Conservation (phyloP, 2,888 invertebrate genomes). For the Xanthorhoe designata region DNA sequence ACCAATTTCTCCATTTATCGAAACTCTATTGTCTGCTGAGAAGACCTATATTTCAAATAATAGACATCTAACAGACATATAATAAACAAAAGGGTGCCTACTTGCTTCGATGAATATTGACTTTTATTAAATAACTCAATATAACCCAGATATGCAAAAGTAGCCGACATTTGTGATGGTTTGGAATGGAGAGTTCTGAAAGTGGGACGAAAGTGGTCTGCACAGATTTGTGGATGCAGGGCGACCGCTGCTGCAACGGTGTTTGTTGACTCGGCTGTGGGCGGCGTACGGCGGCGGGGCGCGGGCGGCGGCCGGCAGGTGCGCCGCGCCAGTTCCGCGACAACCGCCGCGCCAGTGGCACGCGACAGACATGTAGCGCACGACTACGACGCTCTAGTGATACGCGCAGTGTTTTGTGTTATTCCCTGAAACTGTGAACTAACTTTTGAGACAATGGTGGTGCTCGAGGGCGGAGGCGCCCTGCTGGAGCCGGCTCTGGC, state of each 20-base stretch:
- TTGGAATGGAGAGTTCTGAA: slow-evolving; percentile 58
- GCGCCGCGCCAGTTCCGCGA: slow-evolving; percentile 79
- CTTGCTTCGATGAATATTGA: slow-evolving; percentile 21
- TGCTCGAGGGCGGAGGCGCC: slow-evolving; percentile 82
- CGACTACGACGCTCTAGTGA: slow-evolving; percentile 48
- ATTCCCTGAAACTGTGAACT: slow-evolving; percentile 61
- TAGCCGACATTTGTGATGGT: slow-evolving; percentile 44
- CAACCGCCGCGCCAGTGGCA: slow-evolving; percentile 70
- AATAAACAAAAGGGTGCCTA: slow-evolving; percentile 5
- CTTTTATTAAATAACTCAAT: background rate
- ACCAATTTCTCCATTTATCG: slow-evolving; percentile 54
- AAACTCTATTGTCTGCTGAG: slow-evolving; percentile 51
- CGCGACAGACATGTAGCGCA: slow-evolving; percentile 76
- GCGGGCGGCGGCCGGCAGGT: slow-evolving; percentile 64
- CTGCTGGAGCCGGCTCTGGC: slow-evolving; percentile 88
- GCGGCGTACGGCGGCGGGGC: slow-evolving; percentile 61
- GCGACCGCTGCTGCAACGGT: slow-evolving; percentile 79
- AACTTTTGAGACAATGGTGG: slow-evolving; percentile 72
- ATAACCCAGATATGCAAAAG: slow-evolving; percentile 39
- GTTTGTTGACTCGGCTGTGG: slow-evolving; percentile 77
- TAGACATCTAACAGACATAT: slow-evolving; percentile 24
- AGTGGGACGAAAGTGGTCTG: slow-evolving; percentile 72
- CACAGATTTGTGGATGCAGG: slow-evolving; percentile 70
- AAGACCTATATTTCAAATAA: slow-evolving; percentile 44
- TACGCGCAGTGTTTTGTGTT: slow-evolving; percentile 66